Conservation (phyloP, 2,113 vertebrate genomes). For the Pionites leucogaster region DNA sequence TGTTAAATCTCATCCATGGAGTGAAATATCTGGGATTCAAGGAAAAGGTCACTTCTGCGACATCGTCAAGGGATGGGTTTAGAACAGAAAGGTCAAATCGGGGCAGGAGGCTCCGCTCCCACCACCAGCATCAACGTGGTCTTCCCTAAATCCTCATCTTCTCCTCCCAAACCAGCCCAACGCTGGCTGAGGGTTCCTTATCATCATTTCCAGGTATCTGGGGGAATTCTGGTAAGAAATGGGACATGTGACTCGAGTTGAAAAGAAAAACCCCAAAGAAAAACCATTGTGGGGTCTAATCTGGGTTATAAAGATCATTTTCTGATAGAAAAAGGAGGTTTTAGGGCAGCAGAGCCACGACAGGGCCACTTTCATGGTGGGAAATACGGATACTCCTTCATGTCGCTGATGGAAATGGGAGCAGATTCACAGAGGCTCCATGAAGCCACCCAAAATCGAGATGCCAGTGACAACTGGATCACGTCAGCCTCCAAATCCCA, state of each 20-base stretch:
- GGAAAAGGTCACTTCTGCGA: background rate
- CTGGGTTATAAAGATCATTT: background rate
- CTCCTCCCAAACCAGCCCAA: background rate
- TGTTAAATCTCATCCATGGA: background rate
- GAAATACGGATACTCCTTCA: background rate
- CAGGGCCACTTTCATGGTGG: background rate
- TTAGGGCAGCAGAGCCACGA: background rate
- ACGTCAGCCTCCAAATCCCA: background rate
- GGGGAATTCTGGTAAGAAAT: background rate
- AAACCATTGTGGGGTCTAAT: fast-evolving
- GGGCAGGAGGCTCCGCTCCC: background rate
- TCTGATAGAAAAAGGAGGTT: background rate
- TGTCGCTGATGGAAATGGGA: background rate
- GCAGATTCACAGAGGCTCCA: background rate
- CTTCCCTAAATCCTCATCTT: background rate
- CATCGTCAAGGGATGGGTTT: background rate
- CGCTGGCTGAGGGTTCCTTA: background rate
- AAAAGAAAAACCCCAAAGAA: too few species aligned
- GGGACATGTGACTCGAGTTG: fast-evolving
- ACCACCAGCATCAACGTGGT: background rate
- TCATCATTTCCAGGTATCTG: background rate
- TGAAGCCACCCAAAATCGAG: fast-evolving
- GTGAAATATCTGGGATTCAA: background rate
- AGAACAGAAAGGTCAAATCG: background rate
- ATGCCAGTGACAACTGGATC: fast-evolving